Conservation (phyloP, 1,140 invertebrate genomes). For the Notospermus geniculatus region DNA sequence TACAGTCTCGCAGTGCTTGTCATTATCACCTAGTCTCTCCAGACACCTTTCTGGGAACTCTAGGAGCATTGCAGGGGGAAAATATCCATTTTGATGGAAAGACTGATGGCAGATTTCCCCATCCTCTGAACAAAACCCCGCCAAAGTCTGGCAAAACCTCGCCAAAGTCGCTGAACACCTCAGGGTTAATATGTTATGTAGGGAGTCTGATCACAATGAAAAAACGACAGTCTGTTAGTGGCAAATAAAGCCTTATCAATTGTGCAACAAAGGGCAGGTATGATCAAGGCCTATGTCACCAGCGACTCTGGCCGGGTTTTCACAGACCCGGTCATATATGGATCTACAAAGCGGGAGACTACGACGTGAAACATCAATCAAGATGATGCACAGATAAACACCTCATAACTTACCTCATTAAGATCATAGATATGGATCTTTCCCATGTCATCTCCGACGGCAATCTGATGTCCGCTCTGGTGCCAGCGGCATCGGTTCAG, state of each 20-base stretch:
- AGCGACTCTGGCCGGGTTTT: too few relatives aligned
- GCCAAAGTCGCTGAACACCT: too few relatives aligned
- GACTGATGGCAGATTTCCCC: not conserved
- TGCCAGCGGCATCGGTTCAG: constrained; percentile 93
- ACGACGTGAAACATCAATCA: too few relatives aligned
- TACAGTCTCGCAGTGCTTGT: not conserved
- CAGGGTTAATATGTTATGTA: too few relatives aligned
- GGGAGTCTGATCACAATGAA: too few relatives aligned
- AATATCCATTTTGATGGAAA: not conserved
- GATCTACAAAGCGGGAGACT: not conserved
- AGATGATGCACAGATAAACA: too few relatives aligned
- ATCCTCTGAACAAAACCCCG: not conserved
- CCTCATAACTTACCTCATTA: constrained; percentile 72
- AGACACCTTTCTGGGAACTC: not conserved
- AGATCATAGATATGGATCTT: constrained; percentile 95
- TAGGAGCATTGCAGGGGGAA: not conserved
- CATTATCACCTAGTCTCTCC: not conserved
- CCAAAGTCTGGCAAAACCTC: too few relatives aligned
- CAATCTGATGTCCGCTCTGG: constrained; percentile 84
- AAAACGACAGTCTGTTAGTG: too few relatives aligned
- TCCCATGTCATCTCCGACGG: constrained; percentile 89
- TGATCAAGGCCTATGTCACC: too few relatives aligned
- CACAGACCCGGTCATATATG: too few relatives aligned
- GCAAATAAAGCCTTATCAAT: too few relatives aligned
- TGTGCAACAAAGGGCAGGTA: too few relatives aligned